Evolutionary conservation across 35 echinoderm and acorn worm genomes (phyloP), one percentile per base, ranked within the genome.

Genomic region (Lytechinus variegatus): DNA sequence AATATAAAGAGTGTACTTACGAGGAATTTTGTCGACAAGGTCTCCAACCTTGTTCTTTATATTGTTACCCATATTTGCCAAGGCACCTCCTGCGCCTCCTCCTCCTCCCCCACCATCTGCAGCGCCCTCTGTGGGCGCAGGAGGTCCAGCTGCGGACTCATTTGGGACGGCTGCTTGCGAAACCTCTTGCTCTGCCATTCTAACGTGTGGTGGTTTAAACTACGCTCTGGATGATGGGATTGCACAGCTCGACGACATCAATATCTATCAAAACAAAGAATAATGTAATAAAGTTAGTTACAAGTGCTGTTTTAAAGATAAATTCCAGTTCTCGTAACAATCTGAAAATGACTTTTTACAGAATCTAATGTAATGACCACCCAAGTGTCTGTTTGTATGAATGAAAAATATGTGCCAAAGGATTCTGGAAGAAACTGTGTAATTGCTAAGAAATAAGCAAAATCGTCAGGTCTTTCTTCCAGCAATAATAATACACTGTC

Each of bases 41-140:
- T 97, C 95, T 27, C 53, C 54, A n/a, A 95, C 61, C 56, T 97
- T 95, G 87, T 96, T 92, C 86, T 94, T 95, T 19, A 97, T 8
- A 4, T 94, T 44, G 54, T 54, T 72, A 54, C 92, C 86, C 79
- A 60, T 87, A 87, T 95, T 96, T 28, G 56, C 95, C 87, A 95
- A 61, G 21, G 56, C 79, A 13, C 27, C 27, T 54, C 94, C 93
- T 13, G 54, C 95, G 10, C 89, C 95, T 21, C 86, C 95, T 19
- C 95, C 96, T 28, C 60, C 92, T 19, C 92, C 96, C 3, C 89
- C 95, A 9, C 51, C 95, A n/a, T 79, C 96, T 11, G 44, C 95
- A 3, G 92, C 66, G 21, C 66, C 95, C 10, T 19, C 54, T 21
- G 96, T 89, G 21, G 54, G 53, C 11, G 95, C 86, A 1, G 92